Conservation (phyloP, 2,113 vertebrate genomes). For the Dunckerocampus dactyliophorus region DNA sequence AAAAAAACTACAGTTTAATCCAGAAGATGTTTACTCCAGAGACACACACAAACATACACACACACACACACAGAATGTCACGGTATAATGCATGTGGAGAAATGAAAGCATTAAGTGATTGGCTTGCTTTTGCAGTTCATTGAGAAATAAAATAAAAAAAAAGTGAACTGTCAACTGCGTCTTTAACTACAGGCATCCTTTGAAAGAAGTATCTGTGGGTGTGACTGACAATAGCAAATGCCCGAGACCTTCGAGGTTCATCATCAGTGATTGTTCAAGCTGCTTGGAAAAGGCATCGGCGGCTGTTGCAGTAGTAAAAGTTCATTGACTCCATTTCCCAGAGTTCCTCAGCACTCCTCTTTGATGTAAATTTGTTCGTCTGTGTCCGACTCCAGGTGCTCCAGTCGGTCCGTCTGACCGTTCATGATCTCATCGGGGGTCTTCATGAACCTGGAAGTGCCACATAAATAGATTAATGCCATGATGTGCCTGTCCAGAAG, state of each 20-base stretch:
- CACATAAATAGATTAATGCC: not conserved
- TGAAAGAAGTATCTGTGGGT: too few species aligned
- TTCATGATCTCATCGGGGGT: constrained; percentile 98
- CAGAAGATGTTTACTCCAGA: constrained; percentile 57
- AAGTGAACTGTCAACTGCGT: too few species aligned
- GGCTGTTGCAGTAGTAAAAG: constrained; percentile 57
- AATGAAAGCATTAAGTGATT: constrained; percentile 64
- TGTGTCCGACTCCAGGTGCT: constrained; percentile 93
- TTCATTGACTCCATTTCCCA: constrained; percentile 32
- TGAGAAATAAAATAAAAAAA: constrained; percentile 22
- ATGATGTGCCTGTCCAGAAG: too few species aligned
- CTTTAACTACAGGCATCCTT: too few species aligned
- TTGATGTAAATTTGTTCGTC: constrained; percentile 95
- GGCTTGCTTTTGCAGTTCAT: constrained; percentile 61
- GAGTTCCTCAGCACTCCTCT: constrained; percentile 85
- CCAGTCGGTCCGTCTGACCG: constrained; percentile 90
- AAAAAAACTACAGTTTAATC: constrained; percentile 26
- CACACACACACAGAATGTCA: constrained; percentile 49
- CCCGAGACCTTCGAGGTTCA: constrained; percentile 16
- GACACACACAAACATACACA: constrained; percentile 23
- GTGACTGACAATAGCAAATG: constrained; percentile 9
- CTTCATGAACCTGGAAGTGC: constrained; percentile 90
- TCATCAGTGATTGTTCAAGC: constrained; percentile 43
- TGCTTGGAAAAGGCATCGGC: constrained; percentile 66
- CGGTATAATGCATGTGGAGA: constrained; percentile 49